phyloP scores from a whole-genome alignment of 2,888 invertebrate species.

The Idaea straminata region DNA sequence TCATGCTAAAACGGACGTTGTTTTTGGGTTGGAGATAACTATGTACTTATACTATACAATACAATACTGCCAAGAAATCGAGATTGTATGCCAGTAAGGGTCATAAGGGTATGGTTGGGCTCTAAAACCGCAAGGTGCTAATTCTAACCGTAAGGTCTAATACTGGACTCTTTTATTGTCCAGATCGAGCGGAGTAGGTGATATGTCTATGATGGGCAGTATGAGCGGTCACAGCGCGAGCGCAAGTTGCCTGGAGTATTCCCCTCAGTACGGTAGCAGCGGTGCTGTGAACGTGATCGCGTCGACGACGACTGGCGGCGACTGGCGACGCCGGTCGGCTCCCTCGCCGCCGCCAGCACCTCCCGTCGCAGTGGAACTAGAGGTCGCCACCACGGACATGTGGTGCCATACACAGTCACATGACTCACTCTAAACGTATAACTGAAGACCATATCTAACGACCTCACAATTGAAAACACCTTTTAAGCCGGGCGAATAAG shows the following conservation, averaged over 20 bases:
- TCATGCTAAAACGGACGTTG: too few species aligned
- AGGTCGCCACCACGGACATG: conserved; percentile 70
- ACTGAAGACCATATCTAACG: too few species aligned
- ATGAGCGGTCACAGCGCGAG: conserved; percentile 21
- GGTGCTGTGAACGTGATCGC: conserved; percentile 21
- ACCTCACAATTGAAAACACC: too few species aligned
- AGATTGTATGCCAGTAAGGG: too few species aligned
- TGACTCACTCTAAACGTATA: background rate
- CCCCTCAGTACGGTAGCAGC: background rate
- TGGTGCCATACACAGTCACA: conserved; percentile 49
- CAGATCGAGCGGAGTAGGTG: background rate
- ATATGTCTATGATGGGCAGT: conserved; percentile 25
- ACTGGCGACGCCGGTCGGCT: conserved; percentile 31
- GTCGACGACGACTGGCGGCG: conserved; percentile 36
- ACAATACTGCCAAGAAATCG: too few species aligned
- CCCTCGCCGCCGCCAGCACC: conserved; percentile 40
- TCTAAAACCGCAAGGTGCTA: too few species aligned
- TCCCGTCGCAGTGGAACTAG: conserved; percentile 68
- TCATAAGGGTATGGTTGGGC: too few species aligned
- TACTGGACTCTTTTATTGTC: background rate
- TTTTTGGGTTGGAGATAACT: too few species aligned
- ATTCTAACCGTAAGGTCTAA: too few species aligned
- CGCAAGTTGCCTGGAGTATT: conserved; percentile 3
- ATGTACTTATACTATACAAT: too few species aligned
- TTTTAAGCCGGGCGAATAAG: too few species aligned